Evolutionary conservation across 2,888 invertebrate genomes (phyloP), one percentile per base, ranked within the genome.

Genomic region (Temnothorax rugatulus): DNA sequence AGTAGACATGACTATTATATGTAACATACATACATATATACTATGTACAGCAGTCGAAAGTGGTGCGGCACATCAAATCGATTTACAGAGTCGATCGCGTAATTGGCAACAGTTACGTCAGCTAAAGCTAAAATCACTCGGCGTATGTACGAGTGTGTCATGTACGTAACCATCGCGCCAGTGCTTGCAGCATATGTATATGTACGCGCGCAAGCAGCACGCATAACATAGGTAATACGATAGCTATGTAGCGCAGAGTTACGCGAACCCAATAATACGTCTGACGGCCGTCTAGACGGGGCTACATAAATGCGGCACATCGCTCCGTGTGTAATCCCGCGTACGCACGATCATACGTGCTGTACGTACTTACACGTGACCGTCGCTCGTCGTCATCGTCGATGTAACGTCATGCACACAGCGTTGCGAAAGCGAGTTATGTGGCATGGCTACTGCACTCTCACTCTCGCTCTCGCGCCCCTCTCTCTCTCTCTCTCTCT

Each of bases 201-300:
- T 47, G 66, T 38, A 68, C 61, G 47, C 52, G 59, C 38, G 63
- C 64, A 21, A 52, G n/a, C 71, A 71, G 66, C 63, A 81, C 77
- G 84, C 66, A 63, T 71, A 57, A 57, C 88, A 83, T 83, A 84
- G 84, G 89, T 90, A 91, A 91, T 89, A 90, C 90, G 88, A 89
- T 90, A 90, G 89, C 88, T 91, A 90, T 90, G 90, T 91, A 89
- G 91, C 90, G 88, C 90, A 87, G 90, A 90, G 92, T 93, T 92
- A 93, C 92, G 93, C 92, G 92, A 92, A 91, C 92, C 93, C 93
- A 92, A 93, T 93, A 93, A 93, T 93, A 93, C 93, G 93, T 93
- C 93, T 93, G 93, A 93, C 93, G 92, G 92, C 93, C 89, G 93
- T 93, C 93, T 93, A 93, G 93, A 93, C 93, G 92, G 92, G 90